Conservation (phyloP, 2,888 invertebrate genomes). For the Drosophila yooni region DNA sequence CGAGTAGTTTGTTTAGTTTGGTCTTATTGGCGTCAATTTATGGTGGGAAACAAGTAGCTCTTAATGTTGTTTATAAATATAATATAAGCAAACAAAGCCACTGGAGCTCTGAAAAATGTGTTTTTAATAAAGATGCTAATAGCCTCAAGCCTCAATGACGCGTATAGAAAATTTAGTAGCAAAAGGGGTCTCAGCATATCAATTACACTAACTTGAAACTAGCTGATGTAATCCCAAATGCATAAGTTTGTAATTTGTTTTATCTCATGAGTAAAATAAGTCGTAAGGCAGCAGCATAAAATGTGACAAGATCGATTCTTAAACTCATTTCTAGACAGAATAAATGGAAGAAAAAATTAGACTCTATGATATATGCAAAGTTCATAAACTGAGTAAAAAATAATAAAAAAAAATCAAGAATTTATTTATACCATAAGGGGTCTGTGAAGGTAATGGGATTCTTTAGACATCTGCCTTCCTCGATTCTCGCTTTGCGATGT, state of each 20-base stretch:
- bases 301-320: neutral
- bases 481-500: neutral
- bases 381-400: neutral
- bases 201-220: slow-evolving; percentile 41
- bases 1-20: slow-evolving; percentile 55
- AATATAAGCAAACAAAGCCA: slow-evolving; percentile 64
- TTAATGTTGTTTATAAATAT: slow-evolving; percentile 68
- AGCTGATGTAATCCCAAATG: slow-evolving; percentile 37
- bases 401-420: neutral
- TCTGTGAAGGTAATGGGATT: neutral
- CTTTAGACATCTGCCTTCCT: neutral
- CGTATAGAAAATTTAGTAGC: slow-evolving; percentile 34
- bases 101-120: slow-evolving; percentile 63
- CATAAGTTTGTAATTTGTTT: slow-evolving; percentile 15
- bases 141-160: slow-evolving; percentile 52
- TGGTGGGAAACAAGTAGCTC: slow-evolving; percentile 67
- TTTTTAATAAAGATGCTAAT: slow-evolving; percentile 75
- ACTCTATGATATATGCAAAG: neutral
- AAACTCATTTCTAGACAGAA: neutral
- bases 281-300: neutral
- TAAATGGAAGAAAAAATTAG: neutral
- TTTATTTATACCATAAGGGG: neutral
- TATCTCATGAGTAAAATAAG: slow-evolving; percentile 27
- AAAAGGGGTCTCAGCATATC: slow-evolving; percentile 67
- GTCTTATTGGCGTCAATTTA: slow-evolving; percentile 64